A percentile compares a stretch with the other conserved stretches of the same genome.
phyloP scores from a whole-genome alignment of 2,888 invertebrate genomes.

The Nemotelus nigrinus region DNA sequence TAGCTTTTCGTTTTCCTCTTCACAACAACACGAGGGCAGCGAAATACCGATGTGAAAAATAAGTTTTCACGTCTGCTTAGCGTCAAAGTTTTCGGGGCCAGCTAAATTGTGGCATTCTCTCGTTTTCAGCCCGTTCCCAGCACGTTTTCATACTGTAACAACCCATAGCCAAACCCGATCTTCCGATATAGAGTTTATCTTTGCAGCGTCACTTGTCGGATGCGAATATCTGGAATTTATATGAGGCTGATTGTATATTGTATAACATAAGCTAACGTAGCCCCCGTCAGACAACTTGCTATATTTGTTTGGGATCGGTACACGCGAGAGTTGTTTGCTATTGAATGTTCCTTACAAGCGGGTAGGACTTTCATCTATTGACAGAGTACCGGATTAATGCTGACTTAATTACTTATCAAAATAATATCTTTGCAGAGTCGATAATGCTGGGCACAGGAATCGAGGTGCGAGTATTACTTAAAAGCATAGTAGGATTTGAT shows the following conservation, averaged over 20 bases:
- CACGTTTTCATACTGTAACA: background rate
- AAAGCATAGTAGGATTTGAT: too few species aligned
- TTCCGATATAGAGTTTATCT: conserved; percentile 32
- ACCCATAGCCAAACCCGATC: background rate
- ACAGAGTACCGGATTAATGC: background rate
- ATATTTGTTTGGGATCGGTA: too few species aligned
- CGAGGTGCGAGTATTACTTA: too few species aligned
- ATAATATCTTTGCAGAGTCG: conserved; percentile 3
- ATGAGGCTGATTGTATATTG: background rate
- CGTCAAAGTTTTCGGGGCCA: conserved; percentile 28
- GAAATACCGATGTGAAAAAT: conserved; percentile 25
- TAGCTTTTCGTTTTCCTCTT: too few species aligned
- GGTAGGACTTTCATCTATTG: conserved; percentile 24
- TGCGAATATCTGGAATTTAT: conserved; percentile 25
- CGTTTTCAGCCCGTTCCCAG: conserved; percentile 1
- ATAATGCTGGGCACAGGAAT: background rate
- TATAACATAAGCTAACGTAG: too few species aligned
- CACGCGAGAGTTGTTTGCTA: too few species aligned
- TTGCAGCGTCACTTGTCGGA: background rate
- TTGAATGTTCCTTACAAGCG: background rate
- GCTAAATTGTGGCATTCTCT: background rate
- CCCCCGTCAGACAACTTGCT: too few species aligned
- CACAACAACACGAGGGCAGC: background rate
- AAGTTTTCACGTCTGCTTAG: conserved; percentile 38
- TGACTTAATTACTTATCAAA: conserved; percentile 19